Evolutionary conservation across 1,140 invertebrate genomes (phyloP).

Genomic region (Drosophila kepulauana): DNA sequence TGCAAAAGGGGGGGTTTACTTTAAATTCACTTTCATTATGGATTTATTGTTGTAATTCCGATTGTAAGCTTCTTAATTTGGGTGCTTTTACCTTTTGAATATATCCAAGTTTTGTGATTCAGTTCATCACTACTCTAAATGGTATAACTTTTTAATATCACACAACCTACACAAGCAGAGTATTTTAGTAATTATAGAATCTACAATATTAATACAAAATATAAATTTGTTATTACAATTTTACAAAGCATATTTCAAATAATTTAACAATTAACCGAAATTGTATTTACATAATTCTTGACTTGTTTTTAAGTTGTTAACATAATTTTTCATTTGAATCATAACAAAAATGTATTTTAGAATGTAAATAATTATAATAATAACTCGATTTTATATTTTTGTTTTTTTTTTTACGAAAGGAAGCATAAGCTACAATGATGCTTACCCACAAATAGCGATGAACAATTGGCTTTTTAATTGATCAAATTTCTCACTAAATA

Average conservation of each 20-base stretch:
- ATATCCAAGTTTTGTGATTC: background rate
- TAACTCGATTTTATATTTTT: background rate
- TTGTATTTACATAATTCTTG: no score
- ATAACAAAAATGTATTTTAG: no score
- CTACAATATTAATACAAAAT: no score
- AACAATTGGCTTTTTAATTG: background rate
- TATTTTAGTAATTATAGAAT: no score
- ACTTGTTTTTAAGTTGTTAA: no score
- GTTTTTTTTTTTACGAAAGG: background rate
- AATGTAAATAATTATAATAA: no score
- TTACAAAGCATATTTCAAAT: no score
- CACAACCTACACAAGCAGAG: no score
- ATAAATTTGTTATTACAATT: no score
- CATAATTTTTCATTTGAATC: no score
- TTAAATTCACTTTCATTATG: conserved; percentile 24
- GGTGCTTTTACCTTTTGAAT: background rate
- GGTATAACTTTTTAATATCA: no score
- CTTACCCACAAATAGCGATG: conserved; percentile 16
- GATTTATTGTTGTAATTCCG: conserved; percentile 20
- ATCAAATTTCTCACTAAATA: background rate
- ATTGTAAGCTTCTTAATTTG: conserved; percentile 12
- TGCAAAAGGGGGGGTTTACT: background rate
- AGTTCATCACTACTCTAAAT: background rate
- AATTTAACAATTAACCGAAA: no score
- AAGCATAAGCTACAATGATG: background rate